Evolutionary conservation across 2,113 vertebrate species (phyloP).

Genomic region (Ahaetulla prasina): DNA sequence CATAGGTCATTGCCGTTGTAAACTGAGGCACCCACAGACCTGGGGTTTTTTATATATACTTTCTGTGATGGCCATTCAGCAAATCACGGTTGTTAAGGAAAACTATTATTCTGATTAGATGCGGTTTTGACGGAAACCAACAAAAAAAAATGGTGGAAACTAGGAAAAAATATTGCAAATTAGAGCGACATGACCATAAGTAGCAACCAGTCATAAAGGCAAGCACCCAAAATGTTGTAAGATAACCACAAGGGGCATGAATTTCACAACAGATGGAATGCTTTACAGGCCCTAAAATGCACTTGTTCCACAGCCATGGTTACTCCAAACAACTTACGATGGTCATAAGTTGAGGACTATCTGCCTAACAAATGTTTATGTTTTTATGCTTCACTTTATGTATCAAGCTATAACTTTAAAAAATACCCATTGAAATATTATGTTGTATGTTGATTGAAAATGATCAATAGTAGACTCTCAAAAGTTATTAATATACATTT

Average conservation of each 20-base stretch:
- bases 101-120: not conserved
- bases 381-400: not conserved
- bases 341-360: not conserved
- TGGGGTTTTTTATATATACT: not conserved
- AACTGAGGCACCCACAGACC: not conserved
- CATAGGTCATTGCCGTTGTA: not conserved
- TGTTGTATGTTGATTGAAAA: not conserved
- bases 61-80: not conserved
- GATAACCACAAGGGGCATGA: not conserved
- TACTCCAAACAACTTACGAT: not conserved
- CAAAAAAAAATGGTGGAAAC: not conserved
- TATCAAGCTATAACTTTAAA: not conserved
- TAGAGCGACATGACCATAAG: not conserved
- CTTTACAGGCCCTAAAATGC: not conserved
- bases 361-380: not conserved
- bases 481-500: not conserved
- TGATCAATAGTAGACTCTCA: not conserved
- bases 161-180: not conserved
- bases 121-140: not conserved
- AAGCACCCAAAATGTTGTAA: not conserved
- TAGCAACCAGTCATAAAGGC: not conserved
- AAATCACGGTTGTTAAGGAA: not conserved
- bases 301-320: not conserved
- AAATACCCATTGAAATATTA: not conserved
- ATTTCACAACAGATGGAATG: not conserved